Percentiles rank a stretch among this genome's conserved stretches.
Evolutionary conservation across 2,888 invertebrate species (phyloP).

Genomic region (Norana najaformis): DNA sequence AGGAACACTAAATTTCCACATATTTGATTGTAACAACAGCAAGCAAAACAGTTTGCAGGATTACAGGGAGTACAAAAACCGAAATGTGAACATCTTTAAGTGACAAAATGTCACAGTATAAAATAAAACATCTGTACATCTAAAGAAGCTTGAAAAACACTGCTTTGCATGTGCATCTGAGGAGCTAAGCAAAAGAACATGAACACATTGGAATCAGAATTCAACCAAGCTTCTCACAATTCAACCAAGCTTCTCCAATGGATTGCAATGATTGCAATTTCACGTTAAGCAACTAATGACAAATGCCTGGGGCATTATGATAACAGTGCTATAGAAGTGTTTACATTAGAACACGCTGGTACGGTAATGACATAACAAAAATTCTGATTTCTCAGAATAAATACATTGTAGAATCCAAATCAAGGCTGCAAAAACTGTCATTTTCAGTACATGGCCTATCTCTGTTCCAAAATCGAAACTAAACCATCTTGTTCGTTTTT

Average conservation of each 20-base stretch:
- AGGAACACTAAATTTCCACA: not conserved
- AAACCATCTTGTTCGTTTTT: too few relatives aligned
- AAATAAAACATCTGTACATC: not conserved
- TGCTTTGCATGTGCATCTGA: not conserved
- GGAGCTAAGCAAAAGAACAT: not conserved
- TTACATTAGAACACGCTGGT: too few relatives aligned
- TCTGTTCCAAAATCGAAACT: too few relatives aligned
- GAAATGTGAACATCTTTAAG: not conserved
- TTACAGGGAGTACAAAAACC: not conserved
- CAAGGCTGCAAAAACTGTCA: not conserved
- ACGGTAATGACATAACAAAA: not conserved
- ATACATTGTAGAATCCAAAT: not conserved
- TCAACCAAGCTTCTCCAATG: too few relatives aligned
- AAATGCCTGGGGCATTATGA: too few relatives aligned
- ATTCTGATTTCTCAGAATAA: not conserved
- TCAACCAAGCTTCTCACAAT: too few relatives aligned
- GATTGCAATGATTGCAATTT: too few relatives aligned
- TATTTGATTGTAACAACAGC: constrained; percentile 3
- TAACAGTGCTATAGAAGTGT: too few relatives aligned
- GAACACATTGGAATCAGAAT: constrained; percentile 13
- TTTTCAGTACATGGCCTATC: not conserved
- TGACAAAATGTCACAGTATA: not conserved
- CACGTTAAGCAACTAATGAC: too few relatives aligned
- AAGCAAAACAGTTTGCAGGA: constrained; percentile 13
- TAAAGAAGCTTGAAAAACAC: constrained; percentile 1